Evolutionary conservation across 2,113 vertebrate species (phyloP), one percentile per base, ranked within the genome.

Genomic region (Corynorhinus townsendii): DNA sequence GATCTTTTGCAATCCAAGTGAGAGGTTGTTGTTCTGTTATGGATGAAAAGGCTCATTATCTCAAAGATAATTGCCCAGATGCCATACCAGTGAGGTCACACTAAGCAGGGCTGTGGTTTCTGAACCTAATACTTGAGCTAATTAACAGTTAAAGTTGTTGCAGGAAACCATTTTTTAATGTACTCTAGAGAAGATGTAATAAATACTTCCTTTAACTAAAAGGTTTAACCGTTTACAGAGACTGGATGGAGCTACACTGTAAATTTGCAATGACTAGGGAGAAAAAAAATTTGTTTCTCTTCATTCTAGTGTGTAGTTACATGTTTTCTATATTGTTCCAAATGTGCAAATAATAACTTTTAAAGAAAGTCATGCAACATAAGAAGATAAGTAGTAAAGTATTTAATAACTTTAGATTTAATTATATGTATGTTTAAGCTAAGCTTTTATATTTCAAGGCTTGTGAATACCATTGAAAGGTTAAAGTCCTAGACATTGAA

Each of bases 41-140:
- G 98, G 97, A 98, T 98, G 97, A 98, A 97, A 92, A 91, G 97
- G 87, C 93, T 98, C 98, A 98, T 98, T 98, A 98, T 98, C 95
- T 97, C 94, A 84, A 97, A 98, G 98, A 98, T 98, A 98, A 98
- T 98, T 98, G 96, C 96, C 97, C 97, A 98, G 98, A 98, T 98
- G 98, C 97, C 97, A 95, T 64, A 96, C 86, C 90, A 97, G 84
- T 96, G 98, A 98, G 98, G 97, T 98, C 98, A 98, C 81, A 90
- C 5, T 0, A 96, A 98, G 97, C 91, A 62, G 5, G 72, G 89
- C 59, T 96, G 75, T 90, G 96, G 91, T 79, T 98, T 96, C 95
- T 95, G 88, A 98, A 98, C 96, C 71, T 91, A 92, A 89, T 66
- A 80, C 38, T 91, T 82, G 90, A 97, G 93, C 95, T 98, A 98